Conservation (phyloP, 2,888 invertebrate genomes). For the Drepana falcataria region DNA sequence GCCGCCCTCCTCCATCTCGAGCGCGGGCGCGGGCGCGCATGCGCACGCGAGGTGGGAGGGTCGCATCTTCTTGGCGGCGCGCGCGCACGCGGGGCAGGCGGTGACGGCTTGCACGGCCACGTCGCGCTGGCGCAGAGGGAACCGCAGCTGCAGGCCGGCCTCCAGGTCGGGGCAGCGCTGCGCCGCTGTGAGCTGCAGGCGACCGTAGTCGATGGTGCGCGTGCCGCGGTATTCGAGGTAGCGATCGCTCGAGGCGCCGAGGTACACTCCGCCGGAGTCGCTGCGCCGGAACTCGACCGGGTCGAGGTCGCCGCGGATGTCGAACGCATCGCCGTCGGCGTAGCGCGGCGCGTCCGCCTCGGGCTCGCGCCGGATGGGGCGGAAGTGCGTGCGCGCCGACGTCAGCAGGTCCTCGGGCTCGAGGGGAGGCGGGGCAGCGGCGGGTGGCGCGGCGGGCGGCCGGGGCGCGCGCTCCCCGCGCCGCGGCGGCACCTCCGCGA, state of each 20-base stretch:
- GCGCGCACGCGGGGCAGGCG: slow-evolving; percentile 19
- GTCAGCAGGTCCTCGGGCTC: slow-evolving; percentile 84
- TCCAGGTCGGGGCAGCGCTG: slow-evolving; percentile 57
- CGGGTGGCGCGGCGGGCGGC: slow-evolving; percentile 72
- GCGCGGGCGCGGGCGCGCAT: slow-evolving; percentile 14
- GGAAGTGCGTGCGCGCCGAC: slow-evolving; percentile 89
- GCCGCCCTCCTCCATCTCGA: slow-evolving; percentile 33
- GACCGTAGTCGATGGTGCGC: slow-evolving; percentile 59
- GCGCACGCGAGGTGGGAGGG: slow-evolving; percentile 29
- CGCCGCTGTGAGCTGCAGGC: slow-evolving; percentile 51
- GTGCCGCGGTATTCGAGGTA: slow-evolving; percentile 74
- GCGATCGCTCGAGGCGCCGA: slow-evolving; percentile 71
- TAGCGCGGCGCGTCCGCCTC: slow-evolving; percentile 56
- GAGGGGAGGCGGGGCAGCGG: slow-evolving; percentile 29
- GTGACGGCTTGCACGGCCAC: slow-evolving; percentile 54
- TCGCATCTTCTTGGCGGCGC: slow-evolving; percentile 63
- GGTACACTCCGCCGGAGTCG: slow-evolving; percentile 80
- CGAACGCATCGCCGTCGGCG: slow-evolving; percentile 86
- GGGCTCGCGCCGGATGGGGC: slow-evolving; percentile 83
- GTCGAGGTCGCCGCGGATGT: slow-evolving; percentile 81
- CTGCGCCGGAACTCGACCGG: slow-evolving; percentile 82
- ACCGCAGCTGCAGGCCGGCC: slow-evolving; percentile 73
- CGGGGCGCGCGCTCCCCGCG: slow-evolving; percentile 70
- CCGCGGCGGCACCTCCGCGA: slow-evolving; percentile 79
- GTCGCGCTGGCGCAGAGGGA: slow-evolving; percentile 72